A percentile compares a stretch with the other conserved stretches of the same genome.
These are phyloP conservation scores for Denticeps clupeoides DNA, from an alignment of 2,797 vertebrate species.

Conservation along the genomic window DNA sequence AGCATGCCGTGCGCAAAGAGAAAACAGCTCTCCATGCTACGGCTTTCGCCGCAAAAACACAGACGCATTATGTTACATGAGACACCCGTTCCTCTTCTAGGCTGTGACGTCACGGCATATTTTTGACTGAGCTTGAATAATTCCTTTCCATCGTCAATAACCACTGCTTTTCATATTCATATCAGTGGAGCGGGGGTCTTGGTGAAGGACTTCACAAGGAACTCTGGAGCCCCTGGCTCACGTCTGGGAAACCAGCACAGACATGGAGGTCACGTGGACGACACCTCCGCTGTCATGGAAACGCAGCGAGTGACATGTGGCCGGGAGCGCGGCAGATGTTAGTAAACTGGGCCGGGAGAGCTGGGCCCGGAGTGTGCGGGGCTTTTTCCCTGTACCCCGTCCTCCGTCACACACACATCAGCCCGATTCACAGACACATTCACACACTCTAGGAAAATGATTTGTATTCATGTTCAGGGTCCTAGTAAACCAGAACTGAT, in stretches of 20 bases:
- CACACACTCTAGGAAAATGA: no score
- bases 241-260: background rate
- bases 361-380: background rate
- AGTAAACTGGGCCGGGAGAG: background rate
- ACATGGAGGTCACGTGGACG: conserved; percentile 14
- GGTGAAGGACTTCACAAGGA: background rate
- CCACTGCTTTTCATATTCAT: no score
- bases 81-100: no score
- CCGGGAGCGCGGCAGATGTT: conserved; percentile 11
- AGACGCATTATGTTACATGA: background rate
- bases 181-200: no score
- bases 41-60: background rate
- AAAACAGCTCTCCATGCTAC: background rate
- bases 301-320: conserved; percentile 15
- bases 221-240: background rate
- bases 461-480: no score
- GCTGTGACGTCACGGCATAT: no score
- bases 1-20: background rate
- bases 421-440: background rate
- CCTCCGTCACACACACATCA: background rate
- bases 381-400: background rate
- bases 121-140: no score
- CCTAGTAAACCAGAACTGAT: no score
- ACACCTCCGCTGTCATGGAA: conserved; percentile 29
- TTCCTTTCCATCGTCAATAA: no score